Conservation (phyloP, 2,797 vertebrate species). For the Dermochelys coriacea region DNA sequence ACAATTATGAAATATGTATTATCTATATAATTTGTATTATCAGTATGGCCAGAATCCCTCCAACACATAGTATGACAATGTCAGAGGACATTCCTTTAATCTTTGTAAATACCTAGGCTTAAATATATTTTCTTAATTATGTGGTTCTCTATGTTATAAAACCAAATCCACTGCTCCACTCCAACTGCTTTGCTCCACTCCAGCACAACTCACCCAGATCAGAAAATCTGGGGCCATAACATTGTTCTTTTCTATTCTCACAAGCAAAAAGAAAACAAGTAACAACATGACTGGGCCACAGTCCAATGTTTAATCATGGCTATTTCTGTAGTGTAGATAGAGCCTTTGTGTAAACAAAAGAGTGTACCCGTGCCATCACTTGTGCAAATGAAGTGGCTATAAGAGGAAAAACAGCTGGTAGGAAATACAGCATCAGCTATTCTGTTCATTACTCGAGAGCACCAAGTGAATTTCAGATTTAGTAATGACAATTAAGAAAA, state of each 20-base stretch:
- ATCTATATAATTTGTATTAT: accelerated
- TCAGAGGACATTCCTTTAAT: background rate
- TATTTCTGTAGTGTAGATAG: background rate
- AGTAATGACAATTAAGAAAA: background rate
- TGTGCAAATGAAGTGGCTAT: background rate
- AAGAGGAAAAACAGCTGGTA: background rate
- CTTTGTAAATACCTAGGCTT: accelerated
- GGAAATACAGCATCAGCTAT: accelerated
- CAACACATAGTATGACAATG: background rate
- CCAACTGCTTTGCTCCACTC: accelerated
- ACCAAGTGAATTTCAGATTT: accelerated
- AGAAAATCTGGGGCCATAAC: accelerated
- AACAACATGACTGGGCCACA: accelerated
- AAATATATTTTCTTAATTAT: background rate
- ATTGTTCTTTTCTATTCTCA: accelerated
- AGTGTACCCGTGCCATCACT: accelerated
- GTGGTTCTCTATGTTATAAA: background rate
- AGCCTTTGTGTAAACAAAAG: background rate
- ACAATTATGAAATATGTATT: background rate
- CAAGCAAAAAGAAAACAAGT: accelerated
- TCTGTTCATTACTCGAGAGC: accelerated
- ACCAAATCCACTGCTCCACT: background rate
- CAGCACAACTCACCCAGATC: background rate
- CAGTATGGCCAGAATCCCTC: background rate
- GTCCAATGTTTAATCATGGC: background rate